These are phyloP conservation scores for Sterrhoptilus dennistouni DNA, from an alignment of 2,113 vertebrate species.

Conservation along the genomic window DNA sequence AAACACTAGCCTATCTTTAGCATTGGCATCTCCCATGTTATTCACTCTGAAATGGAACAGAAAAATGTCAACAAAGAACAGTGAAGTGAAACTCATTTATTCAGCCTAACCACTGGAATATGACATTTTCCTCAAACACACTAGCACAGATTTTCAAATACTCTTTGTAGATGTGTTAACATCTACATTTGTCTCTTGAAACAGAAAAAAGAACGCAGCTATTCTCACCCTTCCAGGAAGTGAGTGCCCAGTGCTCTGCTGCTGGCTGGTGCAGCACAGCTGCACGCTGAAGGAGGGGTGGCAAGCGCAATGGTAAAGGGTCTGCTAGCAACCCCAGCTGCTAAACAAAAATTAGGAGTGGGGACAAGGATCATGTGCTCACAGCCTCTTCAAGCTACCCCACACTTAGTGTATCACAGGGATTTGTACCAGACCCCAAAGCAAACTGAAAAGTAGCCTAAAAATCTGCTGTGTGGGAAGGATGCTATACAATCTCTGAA, in stretches of 20 bases:
- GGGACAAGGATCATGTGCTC: accelerated
- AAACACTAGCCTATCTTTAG: not conserved
- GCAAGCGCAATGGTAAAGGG: not conserved
- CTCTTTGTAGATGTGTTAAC: not conserved
- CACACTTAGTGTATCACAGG: accelerated
- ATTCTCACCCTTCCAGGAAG: not conserved
- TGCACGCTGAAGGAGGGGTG: not conserved
- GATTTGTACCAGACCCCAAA: not conserved
- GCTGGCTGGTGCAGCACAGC: not conserved
- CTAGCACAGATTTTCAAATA: not conserved
- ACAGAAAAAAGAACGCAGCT: not conserved
- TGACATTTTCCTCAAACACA: not conserved
- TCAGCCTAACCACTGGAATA: not conserved
- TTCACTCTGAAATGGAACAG: not conserved
- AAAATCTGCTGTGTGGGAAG: not conserved
- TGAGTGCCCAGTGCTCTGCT: accelerated
- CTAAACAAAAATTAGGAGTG: accelerated
- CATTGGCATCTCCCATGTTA: not conserved
- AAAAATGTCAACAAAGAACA: not conserved
- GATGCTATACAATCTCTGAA: not conserved
- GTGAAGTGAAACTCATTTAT: not conserved
- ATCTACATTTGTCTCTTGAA: not conserved
- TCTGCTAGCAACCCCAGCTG: not conserved
- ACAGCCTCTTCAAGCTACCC: not conserved
- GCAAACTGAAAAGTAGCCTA: not conserved